phyloP scores from a whole-genome alignment of 2,888 invertebrate genomes.

The Sphaerophoria taeniata region DNA sequence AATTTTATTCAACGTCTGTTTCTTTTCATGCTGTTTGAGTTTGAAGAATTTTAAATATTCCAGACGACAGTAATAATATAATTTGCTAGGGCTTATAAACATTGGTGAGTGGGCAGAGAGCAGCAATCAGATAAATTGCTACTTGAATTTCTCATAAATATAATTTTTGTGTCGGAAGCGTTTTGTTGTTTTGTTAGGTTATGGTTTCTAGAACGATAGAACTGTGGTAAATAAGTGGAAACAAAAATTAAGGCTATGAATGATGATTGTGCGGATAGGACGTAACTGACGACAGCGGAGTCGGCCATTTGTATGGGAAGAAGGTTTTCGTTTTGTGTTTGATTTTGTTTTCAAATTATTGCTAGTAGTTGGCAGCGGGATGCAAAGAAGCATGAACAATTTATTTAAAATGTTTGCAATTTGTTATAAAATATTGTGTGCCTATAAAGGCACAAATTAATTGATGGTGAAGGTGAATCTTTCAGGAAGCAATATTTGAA shows the following conservation, averaged over 20 bases:
- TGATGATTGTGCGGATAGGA: no score
- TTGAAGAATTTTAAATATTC: conserved; percentile 18
- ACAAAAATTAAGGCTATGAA: neutral
- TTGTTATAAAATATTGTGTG: neutral
- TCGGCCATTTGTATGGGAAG: neutral
- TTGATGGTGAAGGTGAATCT: no score
- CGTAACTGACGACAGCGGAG: no score
- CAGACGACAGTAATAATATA: conserved; percentile 33
- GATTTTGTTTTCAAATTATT: neutral
- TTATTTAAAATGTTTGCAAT: neutral
- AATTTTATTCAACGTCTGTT: neutral
- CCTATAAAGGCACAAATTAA: no score
- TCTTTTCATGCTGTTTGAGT: neutral
- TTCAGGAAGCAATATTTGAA: no score
- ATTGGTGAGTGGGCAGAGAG: conserved; percentile 15
- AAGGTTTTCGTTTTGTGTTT: neutral
- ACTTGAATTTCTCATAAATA: conserved; percentile 36
- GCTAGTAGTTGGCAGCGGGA: neutral
- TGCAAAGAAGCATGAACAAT: neutral
- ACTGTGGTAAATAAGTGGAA: neutral
- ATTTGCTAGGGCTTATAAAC: conserved; percentile 7
- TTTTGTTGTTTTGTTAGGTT: conserved; percentile 2
- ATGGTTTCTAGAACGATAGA: neutral
- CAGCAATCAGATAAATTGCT: conserved; percentile 40
- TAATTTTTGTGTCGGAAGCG: conserved; percentile 30